Conservation (phyloP, 2,113 vertebrate species). For the Damaliscus lunatus region DNA sequence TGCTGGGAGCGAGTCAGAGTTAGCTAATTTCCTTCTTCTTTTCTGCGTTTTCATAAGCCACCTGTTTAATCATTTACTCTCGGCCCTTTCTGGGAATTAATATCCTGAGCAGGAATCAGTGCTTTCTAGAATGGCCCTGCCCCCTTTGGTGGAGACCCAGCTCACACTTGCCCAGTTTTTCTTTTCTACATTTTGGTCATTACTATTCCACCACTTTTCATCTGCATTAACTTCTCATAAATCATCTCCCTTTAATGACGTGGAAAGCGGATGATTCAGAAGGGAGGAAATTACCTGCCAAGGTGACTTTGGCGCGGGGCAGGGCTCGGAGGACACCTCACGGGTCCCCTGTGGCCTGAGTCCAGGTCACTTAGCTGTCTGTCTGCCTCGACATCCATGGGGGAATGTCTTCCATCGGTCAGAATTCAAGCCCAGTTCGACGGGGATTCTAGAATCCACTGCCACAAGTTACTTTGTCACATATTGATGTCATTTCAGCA, state of each 20-base stretch:
- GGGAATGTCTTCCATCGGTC: fast-evolving
- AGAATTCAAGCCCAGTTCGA: background rate
- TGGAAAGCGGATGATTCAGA: background rate
- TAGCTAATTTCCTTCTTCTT: background rate
- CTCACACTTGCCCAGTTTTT: background rate
- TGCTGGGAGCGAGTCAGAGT: background rate
- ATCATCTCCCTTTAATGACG: background rate
- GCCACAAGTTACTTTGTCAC: background rate
- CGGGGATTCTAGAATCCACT: fast-evolving
- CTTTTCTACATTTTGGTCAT: background rate
- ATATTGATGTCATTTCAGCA: background rate
- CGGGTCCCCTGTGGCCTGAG: fast-evolving
- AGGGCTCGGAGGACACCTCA: fast-evolving
- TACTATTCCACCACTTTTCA: background rate
- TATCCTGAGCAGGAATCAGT: fast-evolving
- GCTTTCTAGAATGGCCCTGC: background rate
- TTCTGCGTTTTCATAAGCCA: background rate
- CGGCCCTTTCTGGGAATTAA: background rate
- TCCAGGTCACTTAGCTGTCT: fast-evolving
- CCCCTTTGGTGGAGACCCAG: background rate
- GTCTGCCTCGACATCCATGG: fast-evolving
- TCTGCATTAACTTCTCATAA: background rate
- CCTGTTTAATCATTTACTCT: background rate
- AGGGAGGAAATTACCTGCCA: background rate
- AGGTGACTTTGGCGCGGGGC: fast-evolving